These are phyloP conservation scores for Dolichallabes microphthalmus DNA, from an alignment of 2,113 vertebrate genomes.

Conservation along the genomic window DNA sequence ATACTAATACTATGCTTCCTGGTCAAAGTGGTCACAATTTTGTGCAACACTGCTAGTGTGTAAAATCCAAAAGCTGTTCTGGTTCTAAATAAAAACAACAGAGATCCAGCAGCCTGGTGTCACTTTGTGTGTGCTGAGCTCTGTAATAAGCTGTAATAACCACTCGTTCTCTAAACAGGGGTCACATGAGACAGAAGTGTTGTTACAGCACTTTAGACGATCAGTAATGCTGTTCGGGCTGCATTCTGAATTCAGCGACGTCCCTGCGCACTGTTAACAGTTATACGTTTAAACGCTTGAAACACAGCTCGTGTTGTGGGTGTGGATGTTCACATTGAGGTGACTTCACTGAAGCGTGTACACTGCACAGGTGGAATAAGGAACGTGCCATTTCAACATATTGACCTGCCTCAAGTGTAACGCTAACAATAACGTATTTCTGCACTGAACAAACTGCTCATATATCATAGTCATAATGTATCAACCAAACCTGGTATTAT, in stretches of 20 bases:
- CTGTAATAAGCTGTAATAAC: background rate
- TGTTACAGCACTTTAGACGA: background rate
- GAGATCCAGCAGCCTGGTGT: background rate
- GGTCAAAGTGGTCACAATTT: background rate
- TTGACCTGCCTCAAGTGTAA: background rate
- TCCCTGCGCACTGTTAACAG: background rate
- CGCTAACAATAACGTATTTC: background rate
- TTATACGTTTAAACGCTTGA: background rate
- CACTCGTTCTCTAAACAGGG: background rate
- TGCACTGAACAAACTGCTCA: background rate
- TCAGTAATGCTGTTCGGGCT: constrained; percentile 24
- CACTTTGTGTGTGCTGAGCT: background rate
- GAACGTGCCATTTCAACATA: background rate
- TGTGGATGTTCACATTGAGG: background rate
- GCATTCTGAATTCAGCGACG: constrained; percentile 9
- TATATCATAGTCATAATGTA: background rate
- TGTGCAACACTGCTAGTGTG: background rate
- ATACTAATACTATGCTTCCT: background rate
- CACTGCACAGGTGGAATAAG: background rate
- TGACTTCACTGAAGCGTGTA: background rate
- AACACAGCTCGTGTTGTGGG: background rate
- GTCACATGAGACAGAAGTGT: background rate
- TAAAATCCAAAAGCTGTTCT: background rate
- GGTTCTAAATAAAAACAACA: background rate
- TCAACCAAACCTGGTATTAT: background rate